Base-by-base conservation (phyloP, 2,888 invertebrate species). In the Megamerina dolium region DNA sequence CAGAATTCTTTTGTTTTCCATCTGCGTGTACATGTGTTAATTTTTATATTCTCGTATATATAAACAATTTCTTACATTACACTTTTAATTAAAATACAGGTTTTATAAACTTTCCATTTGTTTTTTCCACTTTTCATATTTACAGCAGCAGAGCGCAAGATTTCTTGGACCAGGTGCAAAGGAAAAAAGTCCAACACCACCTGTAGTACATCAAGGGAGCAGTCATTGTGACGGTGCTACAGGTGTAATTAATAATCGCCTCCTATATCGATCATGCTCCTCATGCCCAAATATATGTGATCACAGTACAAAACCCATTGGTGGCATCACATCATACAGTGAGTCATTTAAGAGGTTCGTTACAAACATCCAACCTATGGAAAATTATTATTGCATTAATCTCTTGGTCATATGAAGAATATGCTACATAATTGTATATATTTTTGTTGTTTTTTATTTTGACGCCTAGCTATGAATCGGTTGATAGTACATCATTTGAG, bases 141-240 rank as follows among this genome's bases (percentile, higher is more conserved):
- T 68, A 46, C 63, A 72, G 72, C 72, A 71, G 72, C 72, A 72
- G 72, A 72, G 72, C 72, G 72, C 72, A 67, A 72, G 72, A 70
- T 72, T 70, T 65, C 68, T 72, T 61, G 70, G 71, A 60, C 72
- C 72, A 59, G 63, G 65, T 61, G 66, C 69, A 63, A 66, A 68
- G 58, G 72, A 71, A 60, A 68, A 69, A 64, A 72, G 69, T 63
- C 66, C 68, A 57, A 70, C 68, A 55, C 61, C 68, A 61, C 68
- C 70, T 57, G 63, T 64, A 58, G 59, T 67, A 60, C 63, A 70
- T 56, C 65, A 64, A 50, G 63, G 59, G 53, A 63, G 59, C 58
- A 65, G 50, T 55, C 60, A 65, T 49, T 66, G 66, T 53, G 64
- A 62, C 56, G 60, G 63, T 60, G 63, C 61, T 64, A 58, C 64